These are phyloP conservation scores for Andricus curvator DNA, from an alignment of 2,888 invertebrate species.

Conservation along the genomic window DNA sequence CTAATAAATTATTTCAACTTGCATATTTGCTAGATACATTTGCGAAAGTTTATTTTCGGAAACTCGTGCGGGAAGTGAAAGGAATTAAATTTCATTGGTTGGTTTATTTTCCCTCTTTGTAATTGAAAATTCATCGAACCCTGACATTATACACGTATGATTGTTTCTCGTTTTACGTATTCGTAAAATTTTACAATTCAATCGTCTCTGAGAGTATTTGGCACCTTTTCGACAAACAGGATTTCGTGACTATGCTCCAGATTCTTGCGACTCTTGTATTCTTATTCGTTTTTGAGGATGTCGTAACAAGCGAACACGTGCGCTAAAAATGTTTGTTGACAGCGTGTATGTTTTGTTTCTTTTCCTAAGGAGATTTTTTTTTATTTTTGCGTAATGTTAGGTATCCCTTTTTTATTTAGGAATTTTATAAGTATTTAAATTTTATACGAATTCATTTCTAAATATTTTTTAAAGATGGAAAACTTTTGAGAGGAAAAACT, in stretches of 20 bases:
- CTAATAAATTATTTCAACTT: background rate
- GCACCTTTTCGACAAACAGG: conserved; percentile 59
- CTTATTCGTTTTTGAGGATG: background rate
- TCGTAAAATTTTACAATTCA: background rate
- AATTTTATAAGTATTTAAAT: background rate
- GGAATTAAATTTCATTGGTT: too few species aligned
- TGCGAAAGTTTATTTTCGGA: background rate
- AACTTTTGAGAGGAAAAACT: too few species aligned
- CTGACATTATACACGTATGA: background rate
- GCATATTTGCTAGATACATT: background rate
- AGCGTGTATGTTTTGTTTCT: background rate
- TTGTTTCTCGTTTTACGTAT: background rate
- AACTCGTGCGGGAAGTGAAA: background rate
- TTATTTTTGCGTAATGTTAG: background rate
- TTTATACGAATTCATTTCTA: too few species aligned
- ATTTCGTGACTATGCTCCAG: conserved; percentile 60
- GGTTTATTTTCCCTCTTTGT: background rate
- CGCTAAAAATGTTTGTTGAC: conserved; percentile 36
- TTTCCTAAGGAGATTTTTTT: background rate
- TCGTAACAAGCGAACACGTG: conserved; percentile 20
- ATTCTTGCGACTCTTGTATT: conserved; percentile 42
- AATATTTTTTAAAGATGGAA: too few species aligned
- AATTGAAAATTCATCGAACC: background rate
- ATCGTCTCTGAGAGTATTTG: conserved; percentile 44
- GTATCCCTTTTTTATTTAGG: background rate